A percentile compares a stretch with the other conserved stretches of the same genome.
These are phyloP conservation scores for Patella caerulea DNA, from an alignment of 2,888 invertebrate genomes.

Conservation along the genomic window DNA sequence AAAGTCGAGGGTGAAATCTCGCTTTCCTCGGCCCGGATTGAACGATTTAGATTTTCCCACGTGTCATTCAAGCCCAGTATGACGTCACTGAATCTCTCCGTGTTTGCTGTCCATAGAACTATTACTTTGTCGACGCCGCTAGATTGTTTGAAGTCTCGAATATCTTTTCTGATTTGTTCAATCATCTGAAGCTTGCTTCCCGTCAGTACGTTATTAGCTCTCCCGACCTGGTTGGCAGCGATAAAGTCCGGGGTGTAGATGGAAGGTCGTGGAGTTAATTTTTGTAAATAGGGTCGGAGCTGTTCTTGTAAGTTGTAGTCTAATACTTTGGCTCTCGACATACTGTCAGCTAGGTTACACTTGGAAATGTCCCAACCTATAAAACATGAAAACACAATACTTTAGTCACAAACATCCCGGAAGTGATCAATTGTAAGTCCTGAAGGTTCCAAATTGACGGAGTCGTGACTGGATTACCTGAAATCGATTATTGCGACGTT, in stretches of 20 bases:
- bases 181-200: slow-evolving; percentile 79
- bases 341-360: slow-evolving; percentile 86
- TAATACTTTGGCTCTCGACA: slow-evolving; percentile 88
- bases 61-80: slow-evolving; percentile 87
- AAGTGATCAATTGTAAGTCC: no score
- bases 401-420: no score
- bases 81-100: slow-evolving; percentile 88
- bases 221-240: slow-evolving; percentile 94
- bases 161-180: slow-evolving; percentile 83
- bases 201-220: slow-evolving; percentile 88
- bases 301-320: slow-evolving; percentile 86
- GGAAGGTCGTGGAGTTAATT: slow-evolving; percentile 86
- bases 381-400: background rate
- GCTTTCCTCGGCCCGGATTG: slow-evolving; percentile 81
- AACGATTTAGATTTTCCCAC: slow-evolving; percentile 81
- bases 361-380: slow-evolving; percentile 78
- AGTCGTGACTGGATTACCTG: no score
- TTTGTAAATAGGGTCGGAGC: slow-evolving; percentile 80
- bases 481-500: no score
- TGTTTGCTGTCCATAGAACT: slow-evolving; percentile 96
- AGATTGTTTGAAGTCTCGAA: slow-evolving; percentile 84
- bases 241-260: slow-evolving; percentile 93
- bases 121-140: slow-evolving; percentile 82
- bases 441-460: no score
- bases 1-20: slow-evolving; percentile 95